Conservation (phyloP, 2,797 vertebrate species). For the Ceryle rudis region DNA sequence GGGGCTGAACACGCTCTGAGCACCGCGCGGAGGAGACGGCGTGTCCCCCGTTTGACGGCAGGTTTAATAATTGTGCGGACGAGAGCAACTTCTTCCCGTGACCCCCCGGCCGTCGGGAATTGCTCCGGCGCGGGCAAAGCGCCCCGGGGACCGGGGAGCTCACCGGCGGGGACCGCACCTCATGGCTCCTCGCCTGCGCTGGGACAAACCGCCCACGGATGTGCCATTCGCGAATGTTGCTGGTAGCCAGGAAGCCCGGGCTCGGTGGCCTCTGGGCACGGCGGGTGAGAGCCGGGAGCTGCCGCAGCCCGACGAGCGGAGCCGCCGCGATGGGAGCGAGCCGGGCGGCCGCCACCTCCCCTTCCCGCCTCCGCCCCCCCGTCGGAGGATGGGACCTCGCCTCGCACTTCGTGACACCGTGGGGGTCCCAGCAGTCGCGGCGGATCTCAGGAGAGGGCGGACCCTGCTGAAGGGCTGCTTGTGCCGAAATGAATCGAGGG, state of each 20-base stretch:
- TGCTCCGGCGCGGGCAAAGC: not conserved
- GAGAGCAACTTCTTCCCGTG: constrained; percentile 51
- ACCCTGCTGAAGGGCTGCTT: not conserved
- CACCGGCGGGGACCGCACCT: not conserved
- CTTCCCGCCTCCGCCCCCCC: not conserved
- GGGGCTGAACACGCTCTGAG: not conserved
- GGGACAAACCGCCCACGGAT: not conserved
- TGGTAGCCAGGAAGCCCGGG: not conserved
- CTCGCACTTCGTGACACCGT: constrained; percentile 20
- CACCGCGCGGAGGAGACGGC: not conserved
- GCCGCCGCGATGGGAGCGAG: not conserved
- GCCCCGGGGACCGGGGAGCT: not conserved
- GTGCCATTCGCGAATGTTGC: fast-evolving
- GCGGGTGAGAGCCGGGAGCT: not conserved
- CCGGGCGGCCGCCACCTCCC: not conserved
- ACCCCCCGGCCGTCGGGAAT: not conserved
- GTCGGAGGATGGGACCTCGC: not conserved
- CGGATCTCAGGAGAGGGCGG: not conserved
- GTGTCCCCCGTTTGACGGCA: not conserved
- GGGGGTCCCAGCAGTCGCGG: not conserved
- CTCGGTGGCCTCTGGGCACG: not conserved
- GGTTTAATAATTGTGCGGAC: constrained; percentile 25
- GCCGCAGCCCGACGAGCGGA: not conserved
- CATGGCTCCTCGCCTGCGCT: not conserved
- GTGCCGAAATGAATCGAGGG: not conserved